A percentile compares a stretch with the other conserved stretches of the same genome.
Evolutionary conservation across 2,888 invertebrate species (phyloP).

Genomic region (Ditylenchus weischeri): DNA sequence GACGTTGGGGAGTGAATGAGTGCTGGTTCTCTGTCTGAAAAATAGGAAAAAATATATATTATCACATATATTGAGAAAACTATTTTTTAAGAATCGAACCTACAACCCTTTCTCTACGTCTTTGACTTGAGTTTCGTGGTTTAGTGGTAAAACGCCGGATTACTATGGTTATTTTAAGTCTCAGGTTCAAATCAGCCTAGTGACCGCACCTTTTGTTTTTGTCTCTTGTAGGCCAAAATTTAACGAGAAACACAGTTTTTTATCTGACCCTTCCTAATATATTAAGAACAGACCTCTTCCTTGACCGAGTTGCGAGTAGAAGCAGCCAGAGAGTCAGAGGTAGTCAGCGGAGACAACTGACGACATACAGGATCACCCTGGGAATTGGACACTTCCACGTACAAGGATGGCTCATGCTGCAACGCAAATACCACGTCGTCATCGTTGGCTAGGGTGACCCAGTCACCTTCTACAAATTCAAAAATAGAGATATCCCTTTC

Average conservation of each 20-base stretch:
- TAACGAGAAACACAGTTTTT: background rate
- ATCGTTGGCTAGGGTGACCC: constrained; percentile 44
- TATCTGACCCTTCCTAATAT: background rate
- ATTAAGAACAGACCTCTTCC: constrained; percentile 9
- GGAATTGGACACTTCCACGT: constrained; percentile 18
- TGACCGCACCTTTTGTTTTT: too few species aligned
- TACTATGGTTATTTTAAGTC: too few species aligned
- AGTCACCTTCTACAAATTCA: constrained; percentile 42
- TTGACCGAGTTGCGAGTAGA: constrained; percentile 12
- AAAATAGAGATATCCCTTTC: too few species aligned
- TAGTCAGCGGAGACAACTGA: background rate
- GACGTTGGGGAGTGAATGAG: background rate
- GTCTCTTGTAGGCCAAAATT: background rate
- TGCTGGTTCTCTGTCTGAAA: background rate
- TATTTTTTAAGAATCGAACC: too few species aligned
- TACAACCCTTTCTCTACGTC: too few species aligned
- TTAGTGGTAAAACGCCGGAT: too few species aligned
- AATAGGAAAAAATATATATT: too few species aligned
- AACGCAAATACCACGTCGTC: constrained; percentile 44
- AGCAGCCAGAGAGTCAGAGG: constrained; percentile 11
- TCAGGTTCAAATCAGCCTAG: too few species aligned
- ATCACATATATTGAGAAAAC: too few species aligned
- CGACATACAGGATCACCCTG: background rate
- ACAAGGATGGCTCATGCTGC: constrained; percentile 18
- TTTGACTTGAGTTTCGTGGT: too few species aligned